These are phyloP conservation scores for Piscicola geometra DNA, from an alignment of 2,888 invertebrate genomes.

Conservation along the genomic window DNA sequence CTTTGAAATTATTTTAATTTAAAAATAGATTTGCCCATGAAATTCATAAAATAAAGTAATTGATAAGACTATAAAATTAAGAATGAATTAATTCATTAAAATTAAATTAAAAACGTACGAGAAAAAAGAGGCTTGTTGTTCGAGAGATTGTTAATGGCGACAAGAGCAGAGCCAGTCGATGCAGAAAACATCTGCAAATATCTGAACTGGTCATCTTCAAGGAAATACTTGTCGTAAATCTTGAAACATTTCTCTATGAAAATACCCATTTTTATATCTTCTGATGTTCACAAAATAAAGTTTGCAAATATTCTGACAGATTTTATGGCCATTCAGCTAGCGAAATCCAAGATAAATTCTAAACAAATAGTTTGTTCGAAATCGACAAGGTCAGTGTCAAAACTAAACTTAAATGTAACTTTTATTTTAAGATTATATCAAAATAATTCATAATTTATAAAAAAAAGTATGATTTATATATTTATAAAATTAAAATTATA, in stretches of 20 bases:
- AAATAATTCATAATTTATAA: too few species aligned
- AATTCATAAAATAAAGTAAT: not conserved
- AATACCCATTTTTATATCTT: not conserved
- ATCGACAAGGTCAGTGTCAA: not conserved
- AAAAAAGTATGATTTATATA: too few species aligned
- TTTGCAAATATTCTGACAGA: too few species aligned
- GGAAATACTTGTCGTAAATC: not conserved
- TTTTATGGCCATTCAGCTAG: too few species aligned
- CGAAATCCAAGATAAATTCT: not conserved
- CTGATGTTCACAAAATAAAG: too few species aligned
- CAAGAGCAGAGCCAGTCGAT: not conserved
- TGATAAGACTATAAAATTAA: not conserved
- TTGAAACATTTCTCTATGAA: not conserved
- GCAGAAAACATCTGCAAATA: conserved; percentile 9
- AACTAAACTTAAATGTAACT: not conserved
- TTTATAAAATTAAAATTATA: too few species aligned
- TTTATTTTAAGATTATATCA: too few species aligned
- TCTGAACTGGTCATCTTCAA: not conserved
- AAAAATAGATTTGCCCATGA: not conserved
- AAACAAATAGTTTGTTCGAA: not conserved
- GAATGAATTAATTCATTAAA: not conserved
- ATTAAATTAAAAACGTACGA: conserved; percentile 9
- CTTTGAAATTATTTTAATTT: too few species aligned
- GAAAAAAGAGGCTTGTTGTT: not conserved
- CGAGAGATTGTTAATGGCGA: not conserved